Evolutionary conservation across 1,140 invertebrate species (phyloP).

Genomic region (Drosophila sproati): DNA sequence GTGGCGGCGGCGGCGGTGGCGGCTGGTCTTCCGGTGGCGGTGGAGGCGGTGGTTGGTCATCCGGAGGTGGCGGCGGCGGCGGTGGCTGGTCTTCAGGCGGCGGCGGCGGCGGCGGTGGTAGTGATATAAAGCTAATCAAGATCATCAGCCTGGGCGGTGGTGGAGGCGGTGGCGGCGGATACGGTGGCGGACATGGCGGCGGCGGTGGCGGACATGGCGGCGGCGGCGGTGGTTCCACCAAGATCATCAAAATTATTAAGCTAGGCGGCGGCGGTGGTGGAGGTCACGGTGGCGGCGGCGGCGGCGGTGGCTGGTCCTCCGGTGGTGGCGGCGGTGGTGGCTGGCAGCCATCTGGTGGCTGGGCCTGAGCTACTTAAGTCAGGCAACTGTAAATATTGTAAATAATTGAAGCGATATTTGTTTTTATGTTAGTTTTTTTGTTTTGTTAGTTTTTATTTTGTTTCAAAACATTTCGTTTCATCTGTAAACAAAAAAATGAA

Average conservation of each 20-base stretch:
- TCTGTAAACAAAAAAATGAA: background rate
- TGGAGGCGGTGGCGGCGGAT: constrained; percentile 56
- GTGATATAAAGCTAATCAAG: constrained; percentile 60
- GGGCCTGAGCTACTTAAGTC: constrained; percentile 56
- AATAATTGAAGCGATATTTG: constrained; percentile 40
- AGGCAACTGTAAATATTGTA: constrained; percentile 70
- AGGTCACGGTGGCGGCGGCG: constrained; percentile 37
- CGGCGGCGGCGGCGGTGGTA: constrained; percentile 64
- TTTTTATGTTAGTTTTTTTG: constrained; percentile 12
- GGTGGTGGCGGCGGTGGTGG: constrained; percentile 65
- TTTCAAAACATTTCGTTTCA: constrained; percentile 14
- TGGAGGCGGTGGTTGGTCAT: constrained; percentile 58
- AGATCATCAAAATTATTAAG: constrained; percentile 68
- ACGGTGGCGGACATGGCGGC: constrained; percentile 33
- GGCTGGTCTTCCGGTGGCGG: constrained; percentile 61
- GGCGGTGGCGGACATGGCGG: constrained; percentile 42
- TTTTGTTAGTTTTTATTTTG: constrained; percentile 28
- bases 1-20: constrained; percentile 64
- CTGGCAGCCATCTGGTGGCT: constrained; percentile 79
- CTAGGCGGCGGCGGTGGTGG: constrained; percentile 42
- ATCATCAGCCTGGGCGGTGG: constrained; percentile 58
- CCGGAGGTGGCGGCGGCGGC: constrained; percentile 56
- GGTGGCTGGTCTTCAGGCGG: constrained; percentile 48
- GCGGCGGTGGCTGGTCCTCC: constrained; percentile 48
- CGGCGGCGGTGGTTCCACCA: constrained; percentile 54